Percentiles rank a stretch among this genome's conserved stretches.
Evolutionary conservation across 2,888 invertebrate genomes (phyloP).

Genomic region (Hipparchia sbordonii): DNA sequence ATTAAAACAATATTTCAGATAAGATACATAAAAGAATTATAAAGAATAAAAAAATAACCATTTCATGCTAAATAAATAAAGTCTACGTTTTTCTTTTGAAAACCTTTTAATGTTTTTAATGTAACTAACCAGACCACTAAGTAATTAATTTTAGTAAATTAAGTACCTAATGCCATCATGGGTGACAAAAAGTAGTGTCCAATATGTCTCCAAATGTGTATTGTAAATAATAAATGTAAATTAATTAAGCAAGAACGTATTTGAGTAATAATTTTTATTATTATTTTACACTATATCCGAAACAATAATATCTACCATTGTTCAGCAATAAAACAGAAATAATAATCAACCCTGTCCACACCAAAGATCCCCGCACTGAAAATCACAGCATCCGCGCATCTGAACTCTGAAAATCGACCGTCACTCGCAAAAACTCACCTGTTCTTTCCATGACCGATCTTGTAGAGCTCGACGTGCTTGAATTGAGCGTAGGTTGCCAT

Average conservation of each 20-base stretch:
- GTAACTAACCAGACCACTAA: no score
- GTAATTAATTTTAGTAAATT: no score
- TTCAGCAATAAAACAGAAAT: constrained; percentile 9
- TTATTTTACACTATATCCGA: background rate
- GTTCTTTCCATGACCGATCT: constrained; percentile 96
- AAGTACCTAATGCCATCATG: background rate
- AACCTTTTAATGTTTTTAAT: background rate
- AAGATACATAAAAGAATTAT: background rate
- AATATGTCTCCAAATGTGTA: no score
- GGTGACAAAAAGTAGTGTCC: background rate
- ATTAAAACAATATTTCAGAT: background rate
- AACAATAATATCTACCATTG: background rate
- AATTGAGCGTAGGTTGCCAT: constrained; percentile 97
- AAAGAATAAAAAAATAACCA: background rate
- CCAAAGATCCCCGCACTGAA: constrained; percentile 44
- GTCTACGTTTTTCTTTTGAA: background rate
- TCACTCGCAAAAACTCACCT: constrained; percentile 81
- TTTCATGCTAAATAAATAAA: background rate
- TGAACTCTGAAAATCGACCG: constrained; percentile 39
- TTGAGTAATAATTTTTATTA: background rate
- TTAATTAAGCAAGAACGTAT: background rate
- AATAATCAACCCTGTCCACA: constrained; percentile 30
- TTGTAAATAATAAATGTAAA: no score
- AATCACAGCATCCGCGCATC: constrained; percentile 57
- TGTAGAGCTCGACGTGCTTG: constrained; percentile 96